Base-by-base conservation (phyloP, 2,113 vertebrate genomes). In the Cebidichthys violaceus region DNA sequence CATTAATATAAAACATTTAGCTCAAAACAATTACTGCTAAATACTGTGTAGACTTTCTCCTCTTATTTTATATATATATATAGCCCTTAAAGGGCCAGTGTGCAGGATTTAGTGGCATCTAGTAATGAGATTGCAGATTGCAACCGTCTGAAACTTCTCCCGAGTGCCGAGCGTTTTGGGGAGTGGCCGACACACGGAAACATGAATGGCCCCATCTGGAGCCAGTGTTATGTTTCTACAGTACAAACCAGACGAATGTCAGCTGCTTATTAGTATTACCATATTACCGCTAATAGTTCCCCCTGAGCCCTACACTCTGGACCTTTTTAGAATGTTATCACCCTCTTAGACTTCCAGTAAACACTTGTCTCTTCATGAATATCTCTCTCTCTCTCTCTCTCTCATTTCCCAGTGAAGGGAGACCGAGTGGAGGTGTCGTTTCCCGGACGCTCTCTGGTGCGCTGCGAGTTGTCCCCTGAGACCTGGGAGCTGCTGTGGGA, bases 401-500 rank as follows among this genome's bases (percentile, higher is more conserved):
- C 22, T 72, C 65, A 6, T 74, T 24, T 81, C 22, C 18, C 85
- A 99, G 98, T 96, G 20, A 89, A 91, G 0, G 97, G 95, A 50
- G 94, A 96, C 87, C 83, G 90, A 27, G 96, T 98, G 10, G 95
- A 96, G 2, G 96, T 99, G 6, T 95, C 96, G 0, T 90, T 99
- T 75, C 92, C 94, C 0, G 97, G 97, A 87, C 93, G 84, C 0
- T 95, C 96, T 20, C 95, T 99, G 65, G 92, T 97, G 75, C 95
- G 95, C 87, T 96, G 97, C 55, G 96, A 98, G 86, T 91, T 98
- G 0, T 90, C 96, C 4, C 90, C 91, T 0, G 90, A 95, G 70
- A 96, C 93, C 0, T 97, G 98, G 94, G 94, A 96, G 82, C 93
- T 99, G 41, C 95, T 99, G 71, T 95, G 96, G 75, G 96, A 97